Percentiles rank a stretch among this genome's conserved stretches.
Evolutionary conservation across 1,140 invertebrate species (phyloP).

Genomic region (fruit fly (Drosophila melanogaster)): Release_6_plus_ISO1_MT NT_033779.5:17532001-17532500

Average conservation of each 20-base stretch:
- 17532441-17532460: not conserved
- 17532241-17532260: not conserved
- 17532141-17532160: slow-evolving; percentile 1
- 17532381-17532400: slow-evolving; percentile 39
- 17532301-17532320: not conserved
- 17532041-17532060: slow-evolving; percentile 1
- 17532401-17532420: slow-evolving; percentile 50
- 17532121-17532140: not conserved
- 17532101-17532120: not conserved
- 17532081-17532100: too few relatives aligned
- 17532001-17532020: slow-evolving; percentile 8
- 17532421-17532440: slow-evolving; percentile 32
- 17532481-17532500: slow-evolving; percentile 61
- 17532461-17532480: slow-evolving; percentile 1
- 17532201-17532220: not conserved
- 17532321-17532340: not conserved
- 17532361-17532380: too few relatives aligned
- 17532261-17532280: not conserved
- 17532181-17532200: slow-evolving; percentile 13
- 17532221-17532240: not conserved
- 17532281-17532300: slow-evolving; percentile 81
- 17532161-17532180: slow-evolving; percentile 21
- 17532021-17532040: not conserved
- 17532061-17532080: not conserved
- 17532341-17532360: too few relatives aligned